Percentiles rank a stretch among this genome's conserved stretches.
phyloP scores from a whole-genome alignment of 2,113 vertebrate species.

The Gobius niger region DNA sequence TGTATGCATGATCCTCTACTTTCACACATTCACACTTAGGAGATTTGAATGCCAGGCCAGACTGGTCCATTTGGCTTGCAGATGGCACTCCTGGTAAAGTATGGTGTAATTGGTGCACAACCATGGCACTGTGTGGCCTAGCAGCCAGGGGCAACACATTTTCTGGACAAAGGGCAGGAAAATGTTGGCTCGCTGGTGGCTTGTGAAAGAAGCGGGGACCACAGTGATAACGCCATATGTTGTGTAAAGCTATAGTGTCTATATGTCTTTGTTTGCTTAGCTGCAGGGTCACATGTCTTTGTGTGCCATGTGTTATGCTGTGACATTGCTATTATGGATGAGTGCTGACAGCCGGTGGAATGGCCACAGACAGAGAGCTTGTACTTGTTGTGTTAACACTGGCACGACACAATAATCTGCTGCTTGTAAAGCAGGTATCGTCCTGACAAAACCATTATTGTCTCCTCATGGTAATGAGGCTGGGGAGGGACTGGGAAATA shows the following conservation, averaged over 20 bases:
- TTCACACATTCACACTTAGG: conserved; percentile 64
- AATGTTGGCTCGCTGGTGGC: conserved; percentile 64
- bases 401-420: conserved; percentile 85
- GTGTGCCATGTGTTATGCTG: conserved; percentile 70
- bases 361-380: conserved; percentile 80
- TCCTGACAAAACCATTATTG: conserved; percentile 85
- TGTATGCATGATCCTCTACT: conserved; percentile 39
- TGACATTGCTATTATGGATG: conserved; percentile 80
- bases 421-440: conserved; percentile 91
- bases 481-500: conserved; percentile 80
- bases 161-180: conserved; percentile 68
- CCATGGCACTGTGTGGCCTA: conserved; percentile 70
- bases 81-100: conserved; percentile 70
- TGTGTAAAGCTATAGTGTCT: conserved; percentile 67
- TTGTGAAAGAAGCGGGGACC: conserved; percentile 51
- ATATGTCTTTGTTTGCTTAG: conserved; percentile 70
- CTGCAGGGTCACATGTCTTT: conserved; percentile 65
- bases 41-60: conserved; percentile 59
- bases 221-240: conserved; percentile 74
- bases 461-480: conserved; percentile 81
- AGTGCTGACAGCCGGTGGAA: conserved; percentile 83
- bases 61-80: conserved; percentile 71
- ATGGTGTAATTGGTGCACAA: conserved; percentile 72
- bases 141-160: conserved; percentile 68
- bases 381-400: conserved; percentile 82